Conservation (phyloP, 2,888 invertebrate species). For the Pomacea canaliculata region DNA sequence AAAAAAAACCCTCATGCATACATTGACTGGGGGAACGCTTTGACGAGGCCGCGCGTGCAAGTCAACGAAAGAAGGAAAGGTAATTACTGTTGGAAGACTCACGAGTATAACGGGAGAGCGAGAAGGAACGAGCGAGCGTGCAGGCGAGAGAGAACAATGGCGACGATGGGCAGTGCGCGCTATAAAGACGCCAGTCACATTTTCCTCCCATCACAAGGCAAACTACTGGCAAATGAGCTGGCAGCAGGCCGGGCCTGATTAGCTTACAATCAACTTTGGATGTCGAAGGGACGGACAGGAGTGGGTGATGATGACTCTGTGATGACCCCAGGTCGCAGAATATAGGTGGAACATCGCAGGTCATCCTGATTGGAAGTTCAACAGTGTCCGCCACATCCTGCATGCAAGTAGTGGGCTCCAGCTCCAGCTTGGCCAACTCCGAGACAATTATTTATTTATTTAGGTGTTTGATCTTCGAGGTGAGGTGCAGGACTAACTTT, state of each 20-base stretch:
- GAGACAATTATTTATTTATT: too few species aligned
- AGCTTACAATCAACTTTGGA: conserved; percentile 7
- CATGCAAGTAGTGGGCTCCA: too few species aligned
- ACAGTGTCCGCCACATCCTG: too few species aligned
- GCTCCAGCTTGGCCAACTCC: too few species aligned
- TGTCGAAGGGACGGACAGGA: neutral
- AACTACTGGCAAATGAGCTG: conserved; percentile 9
- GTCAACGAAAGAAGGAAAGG: neutral
- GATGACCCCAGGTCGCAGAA: too few species aligned
- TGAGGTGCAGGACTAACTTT: too few species aligned
- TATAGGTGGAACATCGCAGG: too few species aligned
- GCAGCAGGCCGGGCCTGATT: conserved; percentile 3
- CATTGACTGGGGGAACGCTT: neutral
- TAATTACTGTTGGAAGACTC: neutral
- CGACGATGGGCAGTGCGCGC: neutral
- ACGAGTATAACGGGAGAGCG: neutral
- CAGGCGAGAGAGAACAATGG: neutral
- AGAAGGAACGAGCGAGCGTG: neutral
- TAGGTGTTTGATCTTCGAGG: too few species aligned
- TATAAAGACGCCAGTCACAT: conserved; percentile 17
- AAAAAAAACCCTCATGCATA: conserved; percentile 15
- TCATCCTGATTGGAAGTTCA: too few species aligned
- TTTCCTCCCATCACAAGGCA: neutral
- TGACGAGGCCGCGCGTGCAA: neutral
- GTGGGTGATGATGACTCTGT: too few species aligned